Percentiles rank a stretch among this genome's conserved stretches.
Evolutionary conservation across 1,140 invertebrate genomes (phyloP).

Genomic region (Laupala kohalensis): DNA sequence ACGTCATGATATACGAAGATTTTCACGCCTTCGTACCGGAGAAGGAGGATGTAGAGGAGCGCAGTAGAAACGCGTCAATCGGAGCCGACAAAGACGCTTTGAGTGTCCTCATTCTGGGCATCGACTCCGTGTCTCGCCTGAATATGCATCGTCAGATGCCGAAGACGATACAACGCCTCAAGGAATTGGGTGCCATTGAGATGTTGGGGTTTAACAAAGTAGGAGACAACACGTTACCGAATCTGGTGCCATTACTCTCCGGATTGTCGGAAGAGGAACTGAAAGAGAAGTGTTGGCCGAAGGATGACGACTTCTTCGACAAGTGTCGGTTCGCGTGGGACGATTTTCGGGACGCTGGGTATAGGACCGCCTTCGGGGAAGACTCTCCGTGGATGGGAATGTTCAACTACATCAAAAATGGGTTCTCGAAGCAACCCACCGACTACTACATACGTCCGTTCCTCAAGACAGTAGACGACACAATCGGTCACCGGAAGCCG

Average conservation of each 20-base stretch:
- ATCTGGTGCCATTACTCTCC: constrained; percentile 56
- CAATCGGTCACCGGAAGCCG: constrained; percentile 32
- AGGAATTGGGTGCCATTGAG: constrained; percentile 39
- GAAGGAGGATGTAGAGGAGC: constrained; percentile 26
- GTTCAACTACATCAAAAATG: constrained; percentile 41
- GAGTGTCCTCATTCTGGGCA: constrained; percentile 66
- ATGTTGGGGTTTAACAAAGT: constrained; percentile 70
- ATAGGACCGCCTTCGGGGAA: constrained; percentile 39
- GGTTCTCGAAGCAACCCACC: constrained; percentile 38
- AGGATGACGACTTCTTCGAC: constrained; percentile 36
- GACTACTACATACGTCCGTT: constrained; percentile 44
- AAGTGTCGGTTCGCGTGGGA: constrained; percentile 42
- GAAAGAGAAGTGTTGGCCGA: constrained; percentile 41
- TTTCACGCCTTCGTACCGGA: constrained; percentile 49
- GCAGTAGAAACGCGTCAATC: constrained; percentile 21
- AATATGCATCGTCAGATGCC: constrained; percentile 76
- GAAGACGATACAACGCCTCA: constrained; percentile 44
- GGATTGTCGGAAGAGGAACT: constrained; percentile 48
- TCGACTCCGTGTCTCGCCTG: constrained; percentile 73
- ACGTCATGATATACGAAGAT: constrained; percentile 42
- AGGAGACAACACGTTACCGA: constrained; percentile 72
- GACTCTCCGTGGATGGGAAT: constrained; percentile 39
- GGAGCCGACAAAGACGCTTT: constrained; percentile 23
- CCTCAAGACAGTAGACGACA: constrained; percentile 27
- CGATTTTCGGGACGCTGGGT: constrained; percentile 33